These are phyloP conservation scores for Phyto melanocephala DNA, from an alignment of 2,888 invertebrate genomes.

Conservation along the genomic window DNA sequence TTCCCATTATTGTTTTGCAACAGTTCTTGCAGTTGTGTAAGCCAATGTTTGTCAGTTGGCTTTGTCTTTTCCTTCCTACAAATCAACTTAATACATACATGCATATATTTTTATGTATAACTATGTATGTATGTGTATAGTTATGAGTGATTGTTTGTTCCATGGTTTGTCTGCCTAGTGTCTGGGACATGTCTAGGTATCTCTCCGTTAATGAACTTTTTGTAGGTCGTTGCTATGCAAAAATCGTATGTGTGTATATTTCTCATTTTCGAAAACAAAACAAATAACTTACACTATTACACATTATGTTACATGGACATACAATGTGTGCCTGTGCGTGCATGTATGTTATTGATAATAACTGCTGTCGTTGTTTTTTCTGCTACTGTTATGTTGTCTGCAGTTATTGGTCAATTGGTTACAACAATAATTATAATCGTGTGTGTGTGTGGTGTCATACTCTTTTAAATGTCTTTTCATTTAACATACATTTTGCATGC, in stretches of 20 bases:
- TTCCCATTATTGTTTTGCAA: too few species aligned
- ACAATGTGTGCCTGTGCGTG: neutral
- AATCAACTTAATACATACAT: neutral
- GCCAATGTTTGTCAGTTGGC: conserved; percentile 8
- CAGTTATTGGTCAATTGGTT: conserved; percentile 60
- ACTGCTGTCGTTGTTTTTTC: conserved; percentile 6
- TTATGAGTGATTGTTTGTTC: conserved; percentile 64
- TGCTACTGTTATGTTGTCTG: conserved; percentile 56
- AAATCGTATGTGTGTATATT: conserved; percentile 14
- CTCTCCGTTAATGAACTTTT: conserved; percentile 79
- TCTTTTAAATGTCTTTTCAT: conserved; percentile 29
- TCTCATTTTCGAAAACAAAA: conserved; percentile 26
- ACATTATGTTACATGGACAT: conserved; percentile 14
- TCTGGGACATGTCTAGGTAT: conserved; percentile 79
- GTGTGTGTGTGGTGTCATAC: conserved; percentile 33
- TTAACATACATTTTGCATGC: conserved; percentile 50
- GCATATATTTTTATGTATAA: neutral
- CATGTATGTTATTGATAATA: conserved; percentile 50
- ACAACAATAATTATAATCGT: conserved; percentile 33
- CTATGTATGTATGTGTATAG: conserved; percentile 23
- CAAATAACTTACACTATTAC: conserved; percentile 56
- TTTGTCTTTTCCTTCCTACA: neutral
- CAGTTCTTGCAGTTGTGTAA: neutral
- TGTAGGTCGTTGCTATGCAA: conserved; percentile 78
- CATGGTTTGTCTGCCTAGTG: conserved; percentile 74